Conservation (phyloP, 2,113 vertebrate species). For the Muntiacus muntjak region DNA sequence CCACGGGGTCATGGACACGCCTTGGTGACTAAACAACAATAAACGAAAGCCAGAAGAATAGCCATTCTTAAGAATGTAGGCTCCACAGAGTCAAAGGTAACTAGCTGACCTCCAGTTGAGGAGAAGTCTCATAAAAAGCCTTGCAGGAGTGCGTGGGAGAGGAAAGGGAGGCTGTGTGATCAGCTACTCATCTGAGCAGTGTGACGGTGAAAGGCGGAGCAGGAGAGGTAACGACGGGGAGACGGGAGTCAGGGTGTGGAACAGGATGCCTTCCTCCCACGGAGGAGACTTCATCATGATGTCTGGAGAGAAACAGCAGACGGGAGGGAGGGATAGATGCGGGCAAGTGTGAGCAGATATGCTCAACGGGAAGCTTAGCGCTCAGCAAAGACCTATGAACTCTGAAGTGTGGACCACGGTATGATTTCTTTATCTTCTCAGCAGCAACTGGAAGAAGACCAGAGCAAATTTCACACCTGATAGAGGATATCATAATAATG, state of each 20-base stretch:
- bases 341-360: background rate
- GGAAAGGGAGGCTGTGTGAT: background rate
- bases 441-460: background rate
- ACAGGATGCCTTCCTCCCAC: background rate
- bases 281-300: background rate
- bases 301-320: background rate
- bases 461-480: background rate
- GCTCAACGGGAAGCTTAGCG: background rate
- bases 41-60: background rate
- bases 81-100: background rate
- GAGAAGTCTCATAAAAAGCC: background rate
- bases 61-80: background rate
- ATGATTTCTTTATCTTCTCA: background rate
- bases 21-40: background rate
- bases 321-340: background rate
- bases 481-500: background rate
- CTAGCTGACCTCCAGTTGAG: background rate
- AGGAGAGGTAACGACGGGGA: background rate
- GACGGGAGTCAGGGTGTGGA: background rate
- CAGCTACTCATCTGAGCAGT: background rate
- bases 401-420: background rate
- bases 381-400: background rate
- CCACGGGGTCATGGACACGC: background rate
- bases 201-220: background rate
- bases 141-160: rapidly evolving